Evolutionary conservation across 2,797 vertebrate genomes (phyloP).

Genomic region (Acanthis flammea): DNA sequence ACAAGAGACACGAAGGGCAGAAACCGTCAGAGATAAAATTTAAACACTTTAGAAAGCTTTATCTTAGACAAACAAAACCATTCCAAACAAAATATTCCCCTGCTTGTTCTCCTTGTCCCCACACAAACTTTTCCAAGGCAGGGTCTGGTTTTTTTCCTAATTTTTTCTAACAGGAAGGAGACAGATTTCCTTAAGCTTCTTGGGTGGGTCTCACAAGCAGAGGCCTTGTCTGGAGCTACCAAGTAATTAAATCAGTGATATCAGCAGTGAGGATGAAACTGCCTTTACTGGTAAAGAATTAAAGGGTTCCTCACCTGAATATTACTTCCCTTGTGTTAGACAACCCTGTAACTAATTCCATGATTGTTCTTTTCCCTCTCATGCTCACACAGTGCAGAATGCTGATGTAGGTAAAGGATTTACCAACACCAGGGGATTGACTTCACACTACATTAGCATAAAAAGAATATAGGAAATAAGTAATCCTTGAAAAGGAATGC

Average conservation of each 20-base stretch:
- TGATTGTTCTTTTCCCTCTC: neutral
- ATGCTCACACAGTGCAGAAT: neutral
- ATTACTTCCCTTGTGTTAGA: neutral
- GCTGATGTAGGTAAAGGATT: neutral
- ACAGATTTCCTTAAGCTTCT: neutral
- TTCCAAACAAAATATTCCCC: neutral
- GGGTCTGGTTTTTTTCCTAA: neutral
- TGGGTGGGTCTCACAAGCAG: neutral
- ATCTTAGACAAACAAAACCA: neutral
- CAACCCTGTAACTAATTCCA: neutral
- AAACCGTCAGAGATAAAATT: neutral
- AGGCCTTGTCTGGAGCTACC: neutral
- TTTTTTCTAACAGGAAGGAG: neutral
- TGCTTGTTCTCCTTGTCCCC: neutral
- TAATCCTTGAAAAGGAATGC: neutral
- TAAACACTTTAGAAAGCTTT: neutral
- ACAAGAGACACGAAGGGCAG: neutral
- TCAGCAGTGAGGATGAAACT: neutral
- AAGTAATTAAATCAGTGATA: neutral
- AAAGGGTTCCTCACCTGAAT: neutral
- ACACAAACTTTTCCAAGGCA: neutral
- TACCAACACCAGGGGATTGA: neutral
- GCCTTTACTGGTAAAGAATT: neutral
- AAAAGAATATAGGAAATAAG: neutral
- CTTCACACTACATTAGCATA: neutral